These are phyloP conservation scores for Anabas testudineus DNA, from an alignment of 2,797 vertebrate genomes.

Conservation along the genomic window DNA sequence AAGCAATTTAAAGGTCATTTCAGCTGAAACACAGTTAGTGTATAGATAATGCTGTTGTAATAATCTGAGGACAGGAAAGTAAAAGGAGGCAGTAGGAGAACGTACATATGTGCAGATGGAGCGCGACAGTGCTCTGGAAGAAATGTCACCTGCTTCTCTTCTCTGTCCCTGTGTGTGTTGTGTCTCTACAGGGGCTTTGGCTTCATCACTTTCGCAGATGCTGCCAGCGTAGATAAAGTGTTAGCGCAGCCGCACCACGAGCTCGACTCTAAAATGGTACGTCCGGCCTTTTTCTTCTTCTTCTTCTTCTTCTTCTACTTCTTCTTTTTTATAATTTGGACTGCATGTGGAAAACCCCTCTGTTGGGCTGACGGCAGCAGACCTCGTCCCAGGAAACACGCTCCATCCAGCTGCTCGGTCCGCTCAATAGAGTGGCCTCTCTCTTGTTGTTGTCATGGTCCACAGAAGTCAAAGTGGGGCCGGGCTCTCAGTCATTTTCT, in stretches of 20 bases:
- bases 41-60: not conserved
- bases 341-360: not conserved
- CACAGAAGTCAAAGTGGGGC: not conserved
- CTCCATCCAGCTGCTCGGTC: no score
- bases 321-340: no score
- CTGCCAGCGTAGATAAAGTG: constrained; percentile 94
- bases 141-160: not conserved
- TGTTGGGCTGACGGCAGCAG: not conserved
- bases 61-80: not conserved
- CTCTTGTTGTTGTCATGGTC: no score
- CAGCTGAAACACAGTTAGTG: not conserved
- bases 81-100: not conserved
- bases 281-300: constrained; percentile 48
- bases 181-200: constrained; percentile 89
- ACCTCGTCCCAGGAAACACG: not conserved
- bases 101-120: not conserved
- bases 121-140: no score
- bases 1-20: not conserved
- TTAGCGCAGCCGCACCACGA: constrained; percentile 93
- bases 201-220: constrained; percentile 93
- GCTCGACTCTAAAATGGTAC: constrained; percentile 95
- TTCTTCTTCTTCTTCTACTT: not conserved
- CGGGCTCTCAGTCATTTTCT: not conserved
- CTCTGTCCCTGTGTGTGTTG: constrained; percentile 8
- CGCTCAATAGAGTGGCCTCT: no score